These are phyloP conservation scores for Polydrusus tereticollis DNA, from an alignment of 2,888 invertebrate species.

Conservation along the genomic window DNA sequence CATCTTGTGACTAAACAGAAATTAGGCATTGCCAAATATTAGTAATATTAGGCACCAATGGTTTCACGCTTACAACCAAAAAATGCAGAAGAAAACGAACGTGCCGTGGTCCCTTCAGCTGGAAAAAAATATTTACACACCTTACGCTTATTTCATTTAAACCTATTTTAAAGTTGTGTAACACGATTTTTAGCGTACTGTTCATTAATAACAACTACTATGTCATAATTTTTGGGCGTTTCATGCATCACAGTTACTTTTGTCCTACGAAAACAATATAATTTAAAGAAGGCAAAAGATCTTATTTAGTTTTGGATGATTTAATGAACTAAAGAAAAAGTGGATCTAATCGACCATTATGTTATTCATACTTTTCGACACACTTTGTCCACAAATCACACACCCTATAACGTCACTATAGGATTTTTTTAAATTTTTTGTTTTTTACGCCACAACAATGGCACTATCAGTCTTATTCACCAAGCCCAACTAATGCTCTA, in stretches of 20 bases:
- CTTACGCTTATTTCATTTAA: not conserved
- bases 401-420: too few species aligned
- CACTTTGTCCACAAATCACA: not conserved
- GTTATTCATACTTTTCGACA: not conserved
- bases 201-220: not conserved
- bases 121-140: constrained; percentile 16
- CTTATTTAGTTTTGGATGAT: not conserved
- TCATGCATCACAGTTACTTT: not conserved
- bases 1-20: not conserved
- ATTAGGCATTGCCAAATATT: not conserved
- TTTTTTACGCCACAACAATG: too few species aligned
- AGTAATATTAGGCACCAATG: constrained; percentile 55
- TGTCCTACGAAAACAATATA: not conserved
- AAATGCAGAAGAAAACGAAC: constrained; percentile 43
- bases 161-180: constrained; percentile 3
- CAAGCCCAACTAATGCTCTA: too few species aligned
- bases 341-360: not conserved
- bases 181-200: too few species aligned
- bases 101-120: constrained; percentile 49
- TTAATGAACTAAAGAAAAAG: not conserved
- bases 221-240: constrained; percentile 1
- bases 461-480: too few species aligned
- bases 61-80: constrained; percentile 34
- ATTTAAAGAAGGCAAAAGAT: not conserved
- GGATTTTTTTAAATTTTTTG: too few species aligned